These are phyloP conservation scores for Trichomycterus rosablanca DNA, from an alignment of 2,113 vertebrate species.

Conservation along the genomic window DNA sequence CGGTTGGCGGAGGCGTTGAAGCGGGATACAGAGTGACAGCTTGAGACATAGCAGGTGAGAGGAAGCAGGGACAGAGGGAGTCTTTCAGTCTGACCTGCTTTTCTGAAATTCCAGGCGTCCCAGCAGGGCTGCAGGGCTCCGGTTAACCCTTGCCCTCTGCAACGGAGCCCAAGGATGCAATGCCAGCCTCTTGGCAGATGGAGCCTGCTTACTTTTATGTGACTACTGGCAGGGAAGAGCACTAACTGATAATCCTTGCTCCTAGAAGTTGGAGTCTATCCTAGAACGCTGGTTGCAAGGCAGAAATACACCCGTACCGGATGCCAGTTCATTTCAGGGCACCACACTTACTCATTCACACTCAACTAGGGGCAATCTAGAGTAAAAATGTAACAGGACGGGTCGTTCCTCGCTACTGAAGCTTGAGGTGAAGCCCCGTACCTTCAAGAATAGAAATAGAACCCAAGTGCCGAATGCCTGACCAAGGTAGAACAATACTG, in stretches of 20 bases:
- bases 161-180: slow-evolving; percentile 31
- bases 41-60: slow-evolving; percentile 38
- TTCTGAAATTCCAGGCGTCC: slow-evolving; percentile 47
- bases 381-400: no score
- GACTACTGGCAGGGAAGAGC: slow-evolving; percentile 42
- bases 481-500: no score
- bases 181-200: slow-evolving; percentile 33
- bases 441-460: no score
- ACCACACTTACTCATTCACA: no score
- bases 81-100: slow-evolving; percentile 35
- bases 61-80: slow-evolving; percentile 30
- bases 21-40: slow-evolving; percentile 24
- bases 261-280: no score
- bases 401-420: no score
- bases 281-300: no score
- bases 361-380: no score
- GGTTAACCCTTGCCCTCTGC: slow-evolving; percentile 32
- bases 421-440: no score
- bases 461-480: no score
- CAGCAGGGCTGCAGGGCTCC: slow-evolving; percentile 38
- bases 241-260: background rate
- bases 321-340: no score
- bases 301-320: no score
- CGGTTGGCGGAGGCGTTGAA: slow-evolving; percentile 33
- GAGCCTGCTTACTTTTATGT: slow-evolving; percentile 39